Evolutionary conservation across 2,797 vertebrate genomes (phyloP).

Genomic region (Hafferia zeledoni): DNA sequence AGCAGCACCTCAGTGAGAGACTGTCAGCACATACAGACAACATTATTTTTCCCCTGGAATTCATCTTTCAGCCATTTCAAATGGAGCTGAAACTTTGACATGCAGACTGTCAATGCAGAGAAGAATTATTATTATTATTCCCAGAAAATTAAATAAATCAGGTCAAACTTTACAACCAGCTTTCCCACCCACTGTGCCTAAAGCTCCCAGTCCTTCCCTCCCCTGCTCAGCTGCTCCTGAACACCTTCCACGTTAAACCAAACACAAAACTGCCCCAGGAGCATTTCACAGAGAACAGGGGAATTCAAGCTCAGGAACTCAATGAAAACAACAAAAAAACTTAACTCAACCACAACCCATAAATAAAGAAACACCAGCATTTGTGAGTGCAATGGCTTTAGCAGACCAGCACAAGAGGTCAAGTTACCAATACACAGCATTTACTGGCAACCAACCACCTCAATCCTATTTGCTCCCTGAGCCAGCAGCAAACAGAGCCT

Average conservation of each 20-base stretch:
- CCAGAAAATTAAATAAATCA: slow-evolving; percentile 53
- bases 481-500: neutral
- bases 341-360: rapidly evolving
- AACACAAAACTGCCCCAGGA: neutral
- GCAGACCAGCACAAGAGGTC: neutral
- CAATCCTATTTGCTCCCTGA: rapidly evolving
- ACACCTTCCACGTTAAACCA: neutral
- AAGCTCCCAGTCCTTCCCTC: neutral
- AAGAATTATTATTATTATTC: slow-evolving; percentile 61
- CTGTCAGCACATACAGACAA: slow-evolving; percentile 33
- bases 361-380: rapidly evolving
- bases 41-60: slow-evolving; percentile 42
- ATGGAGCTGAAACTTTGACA: slow-evolving; percentile 56
- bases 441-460: neutral
- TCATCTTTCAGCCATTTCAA: slow-evolving; percentile 54
- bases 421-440: rapidly evolving
- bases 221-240: neutral
- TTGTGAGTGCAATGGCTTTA: rapidly evolving
- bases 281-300: neutral
- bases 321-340: rapidly evolving
- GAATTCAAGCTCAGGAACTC: neutral
- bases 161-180: neutral
- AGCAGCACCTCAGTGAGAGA: slow-evolving; percentile 30
- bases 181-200: neutral
- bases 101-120: slow-evolving; percentile 8